Percentiles rank a stretch among this genome's conserved stretches.
Evolutionary conservation across 2,113 vertebrate genomes (phyloP).

Genomic region (Corythornis vintsioides): DNA sequence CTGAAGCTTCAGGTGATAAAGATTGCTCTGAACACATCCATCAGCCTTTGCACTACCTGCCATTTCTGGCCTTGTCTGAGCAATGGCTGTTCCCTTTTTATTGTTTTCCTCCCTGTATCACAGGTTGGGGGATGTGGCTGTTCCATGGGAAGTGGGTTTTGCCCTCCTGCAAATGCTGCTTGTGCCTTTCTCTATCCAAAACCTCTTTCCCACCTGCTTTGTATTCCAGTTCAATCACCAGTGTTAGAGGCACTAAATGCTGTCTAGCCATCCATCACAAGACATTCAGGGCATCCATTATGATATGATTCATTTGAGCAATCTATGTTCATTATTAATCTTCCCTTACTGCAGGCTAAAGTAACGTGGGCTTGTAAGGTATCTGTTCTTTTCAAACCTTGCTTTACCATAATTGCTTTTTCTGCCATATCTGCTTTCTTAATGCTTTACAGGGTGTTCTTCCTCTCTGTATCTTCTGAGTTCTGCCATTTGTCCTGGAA

Average conservation of each 20-base stretch:
- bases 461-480: background rate
- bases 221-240: slow-evolving; percentile 23
- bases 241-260: slow-evolving; percentile 30
- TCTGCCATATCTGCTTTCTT: background rate
- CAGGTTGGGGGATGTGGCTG: background rate
- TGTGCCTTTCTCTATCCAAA: slow-evolving; percentile 36
- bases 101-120: background rate
- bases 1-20: background rate
- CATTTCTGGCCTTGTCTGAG: background rate
- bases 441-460: background rate
- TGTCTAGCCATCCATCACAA: slow-evolving; percentile 58
- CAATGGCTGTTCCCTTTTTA: background rate
- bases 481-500: background rate
- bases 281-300: slow-evolving; percentile 46
- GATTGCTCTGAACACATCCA: background rate
- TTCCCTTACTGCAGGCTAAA: slow-evolving; percentile 33
- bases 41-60: background rate
- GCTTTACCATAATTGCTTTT: background rate
- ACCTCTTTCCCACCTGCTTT: slow-evolving; percentile 31
- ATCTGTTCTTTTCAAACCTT: background rate
- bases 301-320: slow-evolving; percentile 44
- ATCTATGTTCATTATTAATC: slow-evolving; percentile 41
- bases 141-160: background rate
- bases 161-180: background rate
- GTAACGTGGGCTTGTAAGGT: slow-evolving; percentile 11